Evolutionary conservation across 1,140 invertebrate species (phyloP), one percentile per base, ranked within the genome.

Genomic region (Piezodorus guildinii): DNA sequence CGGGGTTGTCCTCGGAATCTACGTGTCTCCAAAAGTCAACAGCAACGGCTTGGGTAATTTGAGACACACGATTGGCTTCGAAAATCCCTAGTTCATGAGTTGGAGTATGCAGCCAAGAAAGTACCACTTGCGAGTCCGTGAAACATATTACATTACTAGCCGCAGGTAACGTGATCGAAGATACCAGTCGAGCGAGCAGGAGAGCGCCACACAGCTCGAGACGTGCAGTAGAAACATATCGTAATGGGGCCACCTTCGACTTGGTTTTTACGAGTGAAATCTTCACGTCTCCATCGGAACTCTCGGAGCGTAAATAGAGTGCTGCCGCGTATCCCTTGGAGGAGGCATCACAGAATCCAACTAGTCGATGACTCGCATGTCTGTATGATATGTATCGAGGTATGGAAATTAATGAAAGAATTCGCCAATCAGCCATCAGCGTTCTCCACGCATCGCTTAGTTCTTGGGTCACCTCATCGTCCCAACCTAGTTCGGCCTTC

Each of bases 171-270:
- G 51, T 15, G 17, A 62, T 43, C 14, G 19, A 21, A 14, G 34
- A 56, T 15, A 70, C 12, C 12, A 70, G 34, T 10, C 67, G 25
- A 21, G 70, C 69, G 4, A 71, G 67, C 10, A 77, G 19, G 23
- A 73, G 39, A 0, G 76, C 74, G 4, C 71, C 76, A 23, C 68
- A 73, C 0, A 78, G 66, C 65, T 79, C 77, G n/a, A 77, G 56
- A 27, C 74, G n/a, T 12, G 76, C 71, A 63, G 76, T 69, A 9
- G 75, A 64, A n/a, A 70, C 59, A 14, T 65, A 63, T 70, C 76
- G 73, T 0, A 75, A 23, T 9, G 77, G 76, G 10, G 75, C 71
- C 3, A 77, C 74, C 66, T 70, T 70, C 10, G 68, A 64, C 67
- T 78, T 77, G 0, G 73, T 56, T 27, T 25, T 61, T 15, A 77